A percentile compares a stretch with the other conserved stretches of the same genome.
Evolutionary conservation across 2,888 invertebrate species (phyloP).

Genomic region (Galeruca laticollis): DNA sequence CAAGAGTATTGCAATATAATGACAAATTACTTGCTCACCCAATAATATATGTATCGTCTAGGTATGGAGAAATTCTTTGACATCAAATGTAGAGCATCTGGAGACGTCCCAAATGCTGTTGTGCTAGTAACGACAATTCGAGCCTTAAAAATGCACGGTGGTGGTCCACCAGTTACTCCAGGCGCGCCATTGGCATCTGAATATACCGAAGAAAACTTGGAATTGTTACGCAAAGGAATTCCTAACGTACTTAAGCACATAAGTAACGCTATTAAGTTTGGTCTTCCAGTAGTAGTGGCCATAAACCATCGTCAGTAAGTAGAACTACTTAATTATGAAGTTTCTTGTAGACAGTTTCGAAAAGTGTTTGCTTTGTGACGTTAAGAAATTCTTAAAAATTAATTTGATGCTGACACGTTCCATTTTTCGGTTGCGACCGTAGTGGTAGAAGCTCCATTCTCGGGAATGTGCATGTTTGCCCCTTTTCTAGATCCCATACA

Average conservation of each 20-base stretch:
- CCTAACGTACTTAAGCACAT: conserved; percentile 95
- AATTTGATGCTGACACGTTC: too few relatives aligned
- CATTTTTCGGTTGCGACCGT: too few relatives aligned
- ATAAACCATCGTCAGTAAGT: conserved; percentile 87
- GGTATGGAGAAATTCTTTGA: conserved; percentile 98
- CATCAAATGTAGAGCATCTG: conserved; percentile 94
- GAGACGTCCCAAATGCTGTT: conserved; percentile 86
- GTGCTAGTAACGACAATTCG: conserved; percentile 94
- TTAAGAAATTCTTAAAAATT: too few relatives aligned
- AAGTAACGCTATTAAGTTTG: conserved; percentile 88
- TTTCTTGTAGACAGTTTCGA: background rate
- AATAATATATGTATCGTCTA: conserved; percentile 54
- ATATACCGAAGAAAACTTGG: conserved; percentile 89
- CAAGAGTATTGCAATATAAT: background rate
- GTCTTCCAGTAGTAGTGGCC: conserved; percentile 94
- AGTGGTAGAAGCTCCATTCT: too few relatives aligned
- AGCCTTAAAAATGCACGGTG: conserved; percentile 99
- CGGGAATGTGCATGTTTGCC: too few relatives aligned
- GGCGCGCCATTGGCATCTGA: conserved; percentile 87
- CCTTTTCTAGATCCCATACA: too few relatives aligned
- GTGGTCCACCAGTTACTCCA: conserved; percentile 89
- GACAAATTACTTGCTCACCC: background rate
- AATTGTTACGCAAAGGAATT: conserved; percentile 86
- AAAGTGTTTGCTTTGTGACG: background rate
- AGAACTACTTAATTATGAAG: background rate